Base-by-base conservation (phyloP, 2,797 vertebrate genomes). In the Anniella stebbinsi region DNA sequence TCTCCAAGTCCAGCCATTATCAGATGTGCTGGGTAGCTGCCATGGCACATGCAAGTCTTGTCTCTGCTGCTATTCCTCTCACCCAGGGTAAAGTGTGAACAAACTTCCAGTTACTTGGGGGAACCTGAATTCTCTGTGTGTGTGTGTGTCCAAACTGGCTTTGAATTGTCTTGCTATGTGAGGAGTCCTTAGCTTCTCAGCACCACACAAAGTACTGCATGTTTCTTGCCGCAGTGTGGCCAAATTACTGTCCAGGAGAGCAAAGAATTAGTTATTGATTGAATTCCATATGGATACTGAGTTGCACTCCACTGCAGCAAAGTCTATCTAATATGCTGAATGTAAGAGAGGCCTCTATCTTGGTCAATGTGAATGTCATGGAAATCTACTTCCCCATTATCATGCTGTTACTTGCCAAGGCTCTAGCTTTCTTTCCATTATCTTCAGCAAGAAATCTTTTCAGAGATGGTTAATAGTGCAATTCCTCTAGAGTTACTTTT, bases 361-460 rank as follows among this genome's bases (percentile, higher is more conserved):
- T 25, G 45, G 25, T 69, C 15, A 80, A 66, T 4, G 70, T 12
- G n/a, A 82, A 41, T 0, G 0, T 87, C 80, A 87, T 69, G 67
- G 93, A 83, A 38, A 45, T 66, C 51, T 48, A 70, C 45, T 80
- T 85, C 75, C 41, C 78, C 8, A 0, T 90, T 75, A 60, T 78
- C 91, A 88, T n/a, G 30, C 87, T 84, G 18, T 57, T 63, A 60
- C 28, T 51, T 84, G 80, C 67, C 45, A 81, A 33, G 28, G 77
- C 33, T 93, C 70, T 87, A 78, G 88, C 57, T 73, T 89, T 76
- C 45, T 63, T 54, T 70, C 76, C 48, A 85, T 81, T 88, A 91
- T 57, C 23, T 85, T 88, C 30, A 33, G 11, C 0, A 60, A 73
- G 66, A 41, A 87, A 88, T 0, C 0, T 87, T 92, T 85, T 80